Evolutionary conservation across 1,140 invertebrate genomes (phyloP).

Genomic region (Achroia grisella): DNA sequence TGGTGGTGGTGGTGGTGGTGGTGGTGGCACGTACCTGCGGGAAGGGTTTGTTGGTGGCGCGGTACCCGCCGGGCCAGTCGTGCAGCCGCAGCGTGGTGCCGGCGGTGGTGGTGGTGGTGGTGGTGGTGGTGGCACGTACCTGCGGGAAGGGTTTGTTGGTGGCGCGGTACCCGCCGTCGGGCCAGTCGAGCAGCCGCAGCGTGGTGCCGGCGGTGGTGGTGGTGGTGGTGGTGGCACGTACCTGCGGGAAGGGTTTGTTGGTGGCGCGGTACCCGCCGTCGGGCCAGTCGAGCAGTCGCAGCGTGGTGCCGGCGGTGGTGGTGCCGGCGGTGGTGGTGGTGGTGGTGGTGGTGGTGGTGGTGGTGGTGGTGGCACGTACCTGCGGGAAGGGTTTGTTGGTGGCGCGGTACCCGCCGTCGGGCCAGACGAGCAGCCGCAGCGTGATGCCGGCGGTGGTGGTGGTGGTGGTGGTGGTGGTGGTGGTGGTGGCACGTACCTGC

Average conservation of each 20-base stretch:
- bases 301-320: slow-evolving; percentile 95
- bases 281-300: slow-evolving; percentile 92
- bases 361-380: slow-evolving; percentile 39
- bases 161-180: no score
- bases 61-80: no score
- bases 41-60: no score
- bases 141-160: no score
- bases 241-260: slow-evolving; percentile 93
- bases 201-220: slow-evolving; percentile 94
- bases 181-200: no score
- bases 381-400: slow-evolving; percentile 92
- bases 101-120: no score
- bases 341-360: slow-evolving; percentile 49
- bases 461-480: no score
- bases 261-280: slow-evolving; percentile 94
- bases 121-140: slow-evolving; percentile 98
- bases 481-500: no score
- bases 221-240: no score
- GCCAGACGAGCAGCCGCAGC: slow-evolving; percentile 90
- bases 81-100: no score
- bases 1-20: no score
- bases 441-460: slow-evolving; percentile 90
- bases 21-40: no score
- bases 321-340: slow-evolving; percentile 92
- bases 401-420: slow-evolving; percentile 94